Percentiles rank a stretch among this genome's conserved stretches.
These are phyloP conservation scores for Poecilus cupreus DNA, from an alignment of 2,888 invertebrate genomes.

Conservation along the genomic window DNA sequence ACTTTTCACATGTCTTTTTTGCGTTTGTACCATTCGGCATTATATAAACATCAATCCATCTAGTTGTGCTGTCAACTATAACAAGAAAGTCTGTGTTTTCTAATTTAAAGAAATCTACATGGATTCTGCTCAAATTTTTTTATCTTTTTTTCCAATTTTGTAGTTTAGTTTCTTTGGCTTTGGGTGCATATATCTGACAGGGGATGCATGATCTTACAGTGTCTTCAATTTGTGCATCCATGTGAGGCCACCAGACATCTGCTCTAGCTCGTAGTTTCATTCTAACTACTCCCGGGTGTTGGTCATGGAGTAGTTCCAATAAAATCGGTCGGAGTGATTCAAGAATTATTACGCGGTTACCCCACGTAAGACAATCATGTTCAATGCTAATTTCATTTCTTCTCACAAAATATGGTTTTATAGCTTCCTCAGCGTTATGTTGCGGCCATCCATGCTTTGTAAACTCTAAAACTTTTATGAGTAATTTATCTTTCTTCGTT, in stretches of 20 bases:
- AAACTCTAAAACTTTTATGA: conserved; percentile 15
- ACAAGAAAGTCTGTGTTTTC: too few relatives aligned
- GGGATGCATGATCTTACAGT: too few relatives aligned
- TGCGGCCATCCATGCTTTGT: conserved; percentile 38
- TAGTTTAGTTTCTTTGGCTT: too few relatives aligned
- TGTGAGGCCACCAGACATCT: not conserved
- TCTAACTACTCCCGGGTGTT: conserved; percentile 47
- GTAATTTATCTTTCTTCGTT: not conserved
- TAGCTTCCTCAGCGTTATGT: not conserved
- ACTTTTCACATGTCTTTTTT: too few relatives aligned
- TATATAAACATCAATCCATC: too few relatives aligned
- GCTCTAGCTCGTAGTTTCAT: not conserved
- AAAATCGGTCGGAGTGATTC: conserved; percentile 44
- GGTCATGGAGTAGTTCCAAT: conserved; percentile 56
- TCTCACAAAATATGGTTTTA: not conserved
- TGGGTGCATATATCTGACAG: too few relatives aligned
- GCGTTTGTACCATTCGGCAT: too few relatives aligned
- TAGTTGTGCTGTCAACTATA: too few relatives aligned
- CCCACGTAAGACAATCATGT: conserved; percentile 61
- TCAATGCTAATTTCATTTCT: conserved; percentile 58
- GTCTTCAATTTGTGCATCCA: too few relatives aligned
- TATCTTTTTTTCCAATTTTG: too few relatives aligned
- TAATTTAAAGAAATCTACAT: too few relatives aligned
- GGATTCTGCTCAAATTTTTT: too few relatives aligned
- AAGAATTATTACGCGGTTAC: conserved; percentile 61